Base-by-base conservation (phyloP, 1,140 invertebrate species). In the Zeugodacus cucurbitae region DNA sequence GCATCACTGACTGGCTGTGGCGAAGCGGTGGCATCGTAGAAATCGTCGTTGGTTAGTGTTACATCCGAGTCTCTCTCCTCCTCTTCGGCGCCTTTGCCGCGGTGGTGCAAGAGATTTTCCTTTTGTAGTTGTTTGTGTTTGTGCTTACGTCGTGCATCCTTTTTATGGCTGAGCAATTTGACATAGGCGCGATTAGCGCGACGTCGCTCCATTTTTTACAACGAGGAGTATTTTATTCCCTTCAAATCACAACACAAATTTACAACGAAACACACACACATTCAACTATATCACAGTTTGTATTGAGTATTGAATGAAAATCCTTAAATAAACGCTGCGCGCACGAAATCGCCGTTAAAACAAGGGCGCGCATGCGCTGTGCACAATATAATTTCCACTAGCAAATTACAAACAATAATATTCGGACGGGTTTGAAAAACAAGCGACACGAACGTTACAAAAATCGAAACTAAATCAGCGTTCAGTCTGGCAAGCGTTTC, bases 41-140 rank as follows among this genome's bases (percentile, higher is more conserved):
- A 41, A 1, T 48, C 32, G 20, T 29, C 34, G 14, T 32, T 70
- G 8, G 26, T 70, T 29, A 2, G 11, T 88, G 88, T 87, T 20
- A 29, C 87, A 41, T 29, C 87, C 44, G 67, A 34, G 37, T 87
- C 41, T 11, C 29, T 58, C 37, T 54, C 67, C 48, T 54, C 26
- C n/a, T 64, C 41, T n/a, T n/a, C 44, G 14, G n/a, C n/a, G n/a
- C n/a, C n/a, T 82, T 54, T 70, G 64, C n/a, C n/a, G 87, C 48
- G 87, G 14, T 54, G 64, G 6, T 62, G 58, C n/a, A 26, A 26
- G n/a, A 62, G 58, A 62, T 62, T 62, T 62, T 62, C 58, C 10
- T 62, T 62, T 62, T 62, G 64, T 93, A 93, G 90, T 92, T 92
- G 90, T 92, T 93, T 89, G 92, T 94, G 54, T 62, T 87, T 87